Conservation (phyloP, 2,113 vertebrate species). For the Parotia lawesii region DNA sequence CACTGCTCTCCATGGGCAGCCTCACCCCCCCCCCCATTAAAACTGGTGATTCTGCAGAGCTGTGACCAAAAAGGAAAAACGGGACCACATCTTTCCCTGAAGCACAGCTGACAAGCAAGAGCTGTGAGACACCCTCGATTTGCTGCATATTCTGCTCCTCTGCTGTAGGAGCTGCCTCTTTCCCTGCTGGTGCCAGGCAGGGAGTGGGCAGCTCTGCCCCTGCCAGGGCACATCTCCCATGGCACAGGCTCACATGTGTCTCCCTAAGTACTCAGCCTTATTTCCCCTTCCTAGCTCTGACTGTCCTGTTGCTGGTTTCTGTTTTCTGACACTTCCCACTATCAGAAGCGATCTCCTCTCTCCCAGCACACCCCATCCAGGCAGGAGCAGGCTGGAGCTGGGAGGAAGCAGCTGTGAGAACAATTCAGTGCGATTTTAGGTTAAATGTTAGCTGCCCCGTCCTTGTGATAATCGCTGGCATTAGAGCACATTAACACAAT, state of each 20-base stretch:
- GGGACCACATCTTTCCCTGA: background rate
- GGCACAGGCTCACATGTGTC: accelerated
- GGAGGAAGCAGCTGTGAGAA: background rate
- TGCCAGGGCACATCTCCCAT: background rate
- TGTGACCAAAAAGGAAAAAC: background rate
- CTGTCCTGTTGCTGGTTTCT: background rate
- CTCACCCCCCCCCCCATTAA: background rate
- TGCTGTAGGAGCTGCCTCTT: background rate
- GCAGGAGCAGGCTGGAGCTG: background rate
- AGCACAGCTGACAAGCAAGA: background rate
- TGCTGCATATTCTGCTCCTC: background rate
- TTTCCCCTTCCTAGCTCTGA: background rate
- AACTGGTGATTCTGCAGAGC: background rate
- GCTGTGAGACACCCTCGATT: background rate
- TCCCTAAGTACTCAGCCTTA: background rate
- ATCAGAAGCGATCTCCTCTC: accelerated
- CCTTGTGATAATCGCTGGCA: constrained; percentile 1
- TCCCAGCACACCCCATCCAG: background rate
- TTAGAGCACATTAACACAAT: constrained; percentile 30
- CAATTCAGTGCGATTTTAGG: background rate
- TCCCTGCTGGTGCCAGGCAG: background rate
- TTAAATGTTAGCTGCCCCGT: background rate
- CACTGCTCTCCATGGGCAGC: accelerated
- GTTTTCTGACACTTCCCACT: background rate
- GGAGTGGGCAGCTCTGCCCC: background rate